These are phyloP conservation scores for Mesopsocus fuscifrons DNA, from an alignment of 2,888 invertebrate genomes.

Conservation along the genomic window DNA sequence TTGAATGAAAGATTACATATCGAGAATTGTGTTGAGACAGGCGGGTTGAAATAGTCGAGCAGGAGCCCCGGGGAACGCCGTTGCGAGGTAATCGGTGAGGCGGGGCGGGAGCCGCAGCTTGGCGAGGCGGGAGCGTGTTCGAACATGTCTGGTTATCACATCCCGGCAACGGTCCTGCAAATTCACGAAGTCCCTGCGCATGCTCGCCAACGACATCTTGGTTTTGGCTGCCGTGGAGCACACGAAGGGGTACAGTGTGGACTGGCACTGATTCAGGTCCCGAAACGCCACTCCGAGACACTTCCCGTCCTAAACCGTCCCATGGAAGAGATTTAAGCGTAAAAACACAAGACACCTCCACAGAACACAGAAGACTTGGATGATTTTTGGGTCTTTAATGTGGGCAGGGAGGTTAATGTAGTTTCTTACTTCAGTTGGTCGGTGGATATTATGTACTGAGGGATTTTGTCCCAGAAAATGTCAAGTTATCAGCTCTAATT, in stretches of 20 bases:
- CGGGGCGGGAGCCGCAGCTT: neutral
- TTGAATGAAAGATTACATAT: too few relatives aligned
- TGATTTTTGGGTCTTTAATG: too few relatives aligned
- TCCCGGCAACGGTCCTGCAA: conserved; percentile 48
- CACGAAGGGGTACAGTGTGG: conserved; percentile 45
- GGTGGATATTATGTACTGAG: too few relatives aligned
- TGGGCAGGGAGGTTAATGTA: too few relatives aligned
- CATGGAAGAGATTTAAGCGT: too few relatives aligned
- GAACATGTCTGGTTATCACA: conserved; percentile 25
- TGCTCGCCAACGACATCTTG: conserved; percentile 41
- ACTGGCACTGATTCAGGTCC: conserved; percentile 38
- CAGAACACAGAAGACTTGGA: too few relatives aligned
- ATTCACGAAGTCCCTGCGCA: conserved; percentile 40
- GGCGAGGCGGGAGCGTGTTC: neutral
- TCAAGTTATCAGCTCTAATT: too few relatives aligned
- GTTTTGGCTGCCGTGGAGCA: conserved; percentile 58
- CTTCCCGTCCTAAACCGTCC: conserved; percentile 35
- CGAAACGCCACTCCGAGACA: conserved; percentile 50
- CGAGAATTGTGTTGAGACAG: neutral
- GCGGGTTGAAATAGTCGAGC: conserved; percentile 3
- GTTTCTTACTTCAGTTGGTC: too few relatives aligned
- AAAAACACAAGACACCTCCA: too few relatives aligned
- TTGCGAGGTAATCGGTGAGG: neutral
- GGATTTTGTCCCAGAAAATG: too few relatives aligned
- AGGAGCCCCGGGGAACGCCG: neutral